Evolutionary conservation across 2,113 vertebrate genomes (phyloP).

Genomic region (Hypanus sabinus): DNA sequence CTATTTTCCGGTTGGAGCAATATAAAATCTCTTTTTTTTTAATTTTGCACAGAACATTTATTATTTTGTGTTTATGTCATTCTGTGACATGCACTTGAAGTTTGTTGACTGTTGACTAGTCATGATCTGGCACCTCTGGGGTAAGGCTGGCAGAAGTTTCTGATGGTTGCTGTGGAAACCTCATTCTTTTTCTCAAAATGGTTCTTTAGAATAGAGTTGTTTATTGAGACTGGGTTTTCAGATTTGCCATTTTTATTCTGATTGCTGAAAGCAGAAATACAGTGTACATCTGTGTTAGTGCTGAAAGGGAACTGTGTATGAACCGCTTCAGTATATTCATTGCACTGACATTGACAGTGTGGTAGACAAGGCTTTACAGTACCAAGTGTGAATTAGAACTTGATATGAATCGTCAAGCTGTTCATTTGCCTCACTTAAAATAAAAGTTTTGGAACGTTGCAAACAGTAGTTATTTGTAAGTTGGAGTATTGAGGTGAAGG

Average conservation of each 20-base stretch:
- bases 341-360: background rate
- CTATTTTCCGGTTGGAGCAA: background rate
- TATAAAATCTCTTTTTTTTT: background rate
- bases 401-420: background rate
- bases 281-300: background rate
- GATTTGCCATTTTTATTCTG: background rate
- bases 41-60: background rate
- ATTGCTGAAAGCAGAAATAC: background rate
- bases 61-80: background rate
- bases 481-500: background rate
- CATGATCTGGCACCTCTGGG: conserved; percentile 28
- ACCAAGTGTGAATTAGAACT: background rate
- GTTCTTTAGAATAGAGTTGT: conserved; percentile 21
- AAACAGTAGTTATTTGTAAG: background rate
- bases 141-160: background rate
- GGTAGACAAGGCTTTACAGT: no score
- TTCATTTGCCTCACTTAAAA: background rate
- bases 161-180: conserved; percentile 18
- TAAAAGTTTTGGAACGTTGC: background rate
- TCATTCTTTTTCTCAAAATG: background rate
- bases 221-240: background rate
- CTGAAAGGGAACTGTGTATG: background rate
- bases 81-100: background rate
- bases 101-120: conserved; percentile 23
- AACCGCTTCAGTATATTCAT: background rate